Evolutionary conservation across 1,140 invertebrate genomes (phyloP), one percentile per base, ranked within the genome.

Genomic region (Heterodera carotae): DNA sequence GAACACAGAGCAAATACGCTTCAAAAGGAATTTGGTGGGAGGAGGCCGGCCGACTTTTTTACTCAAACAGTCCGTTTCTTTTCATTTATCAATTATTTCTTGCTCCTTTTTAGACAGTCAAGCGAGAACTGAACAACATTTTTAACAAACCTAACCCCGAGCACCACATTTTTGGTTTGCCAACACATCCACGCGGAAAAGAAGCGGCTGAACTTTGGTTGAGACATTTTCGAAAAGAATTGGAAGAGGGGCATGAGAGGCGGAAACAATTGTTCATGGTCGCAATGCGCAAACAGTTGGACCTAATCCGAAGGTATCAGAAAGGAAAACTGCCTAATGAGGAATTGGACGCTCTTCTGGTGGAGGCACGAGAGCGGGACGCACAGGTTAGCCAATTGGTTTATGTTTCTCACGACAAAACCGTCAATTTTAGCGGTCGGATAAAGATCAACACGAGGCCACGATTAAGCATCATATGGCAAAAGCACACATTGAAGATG

Each of bases 201-300:
- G 77, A 78, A 31, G 77, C 77, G 62, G 77, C 77, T 7, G 77
- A 78, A 69, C 72, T 78, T 69, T 78, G 77, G 77, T 22, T 78
- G 31, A 78, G 67, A 33, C 66, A 76, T 43, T 78, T 48, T 33
- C 34, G 67, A 66, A 77, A 78, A 68, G 67, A 78, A 69, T 31
- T 62, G 33, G 66, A 22, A 12, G 64, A 72, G 66, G 25, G 69
- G 22, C 25, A 33, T 4, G 69, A 75, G 64, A 27, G 59, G 22
- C 36, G 33, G 12, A 77, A 60, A 27, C 76, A 77, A 77, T 48
- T 77, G 76, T 69, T 77, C 36, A 29, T 25, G 31, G 56, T 77
- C 36, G 29, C 36, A 43, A 70, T 77, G 76, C 76, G 76, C 31
- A 27, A 59, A 36, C 66, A 72, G 8, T 62, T 77, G 27, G 68